Base-by-base conservation (phyloP, 92 coral and sea anemone genomes). In the Epizoanthus fatuus region DNA sequence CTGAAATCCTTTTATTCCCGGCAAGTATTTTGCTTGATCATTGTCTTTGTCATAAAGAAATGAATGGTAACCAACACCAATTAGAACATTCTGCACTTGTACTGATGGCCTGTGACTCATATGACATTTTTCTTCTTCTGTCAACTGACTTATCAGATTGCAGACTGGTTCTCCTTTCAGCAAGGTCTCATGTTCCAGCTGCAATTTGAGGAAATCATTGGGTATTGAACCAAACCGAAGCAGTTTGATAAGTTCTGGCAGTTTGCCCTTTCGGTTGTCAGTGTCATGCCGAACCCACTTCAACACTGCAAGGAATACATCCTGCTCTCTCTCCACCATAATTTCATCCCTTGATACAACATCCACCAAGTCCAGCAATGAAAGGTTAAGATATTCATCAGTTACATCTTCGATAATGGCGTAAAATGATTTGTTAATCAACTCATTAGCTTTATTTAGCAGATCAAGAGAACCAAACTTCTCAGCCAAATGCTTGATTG, bases 221-320 rank as follows among this genome's bases (percentile, higher is more conserved):
- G 91, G 79, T 72, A 94, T 45, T 12, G 86, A 84, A 4, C 69
- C 75, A 57, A 59, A 19, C n/a, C 88, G 65, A 9, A 94, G 29
- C n/a, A 45, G 53, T 3, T 81, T 77, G 54, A 94, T 32, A 16
- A 94, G 79, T 40, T 71, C 81, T 16, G 91, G 89, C 10, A 92
- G 81, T n/a, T 59, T 68, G 11, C 75, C 32, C 0, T 39, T 75
- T 22, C 98, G 91, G 35, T 40, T 65, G 3, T 17, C 58, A 25
- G 44, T 75, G 53, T 94, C 88, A 79, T 90, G 86, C 29, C 68
- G 79, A 0, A 90, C 92, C 98, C 98, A 94, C 62, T 85, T 93
- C 37, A 94, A 35, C 22, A 92, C 91, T 64, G 94, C 92, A 67
- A 65, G 64, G 65, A 85, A 92, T 6, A 90, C 96, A 72, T 94